Base-by-base conservation (phyloP, 1,140 invertebrate species). In the Bombus difficillimus region DNA sequence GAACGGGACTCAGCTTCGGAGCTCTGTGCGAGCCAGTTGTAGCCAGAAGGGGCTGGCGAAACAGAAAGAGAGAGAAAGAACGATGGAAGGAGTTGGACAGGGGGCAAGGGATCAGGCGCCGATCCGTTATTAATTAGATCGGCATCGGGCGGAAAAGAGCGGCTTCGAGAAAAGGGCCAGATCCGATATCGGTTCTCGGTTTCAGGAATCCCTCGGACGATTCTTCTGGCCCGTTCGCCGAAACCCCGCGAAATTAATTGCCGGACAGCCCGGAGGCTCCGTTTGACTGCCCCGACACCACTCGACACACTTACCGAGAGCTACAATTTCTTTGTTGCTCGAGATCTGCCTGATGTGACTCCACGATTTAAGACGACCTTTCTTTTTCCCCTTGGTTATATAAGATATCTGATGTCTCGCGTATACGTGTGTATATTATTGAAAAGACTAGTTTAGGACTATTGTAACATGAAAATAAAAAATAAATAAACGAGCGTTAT, bases 81-180 rank as follows among this genome's bases (percentile, higher is more conserved):
- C 66, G 34, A 41, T 68, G 81, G 53, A 71, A 69, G 72, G 72
- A 72, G 76, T 13, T 64, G 83, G 78, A 59, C 76, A 53, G 32
- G 41, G 43, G 53, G 64, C 71, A 39, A 81, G 73, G 88, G 72
- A 69, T 92, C 91, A 93, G 93, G 93, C 93, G 92, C 93, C 92
- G 93, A 93, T 94, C 93, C 92, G 93, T 94, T 94, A 94, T 94
- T 94, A 94, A 94, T 94, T 94, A 94, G 92, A 94, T 93, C 93
- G 93, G 88, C 91, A 88, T 83, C 76, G 85, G 77, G 81, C 88
- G 91, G 91, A 92, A 92, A 93, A 93, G 92, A 89, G 90, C 92
- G 89, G 92, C 73, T 72, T 28, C 22, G 78, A 88, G 89, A 86
- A 90, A 88, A 89, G 89, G 89, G 88, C 68, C 85, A 86, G 91